These are phyloP conservation scores for Leptestheria dahalacensis DNA, from an alignment of 1,140 invertebrate species.

Conservation along the genomic window DNA sequence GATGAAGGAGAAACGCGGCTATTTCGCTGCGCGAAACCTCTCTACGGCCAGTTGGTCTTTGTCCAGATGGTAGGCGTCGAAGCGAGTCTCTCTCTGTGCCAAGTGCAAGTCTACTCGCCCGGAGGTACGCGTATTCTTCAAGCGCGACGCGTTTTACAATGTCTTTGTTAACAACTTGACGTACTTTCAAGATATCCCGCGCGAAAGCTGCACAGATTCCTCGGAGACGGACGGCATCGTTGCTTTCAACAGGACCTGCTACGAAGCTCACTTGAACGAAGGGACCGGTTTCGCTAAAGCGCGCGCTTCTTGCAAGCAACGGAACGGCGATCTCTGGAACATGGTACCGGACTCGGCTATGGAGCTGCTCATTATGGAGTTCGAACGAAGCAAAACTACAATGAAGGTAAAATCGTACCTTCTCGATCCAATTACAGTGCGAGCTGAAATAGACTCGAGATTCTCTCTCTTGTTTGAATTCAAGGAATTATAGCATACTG, in stretches of 20 bases:
- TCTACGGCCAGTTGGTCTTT: slow-evolving; percentile 72
- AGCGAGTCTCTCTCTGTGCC: slow-evolving; percentile 71
- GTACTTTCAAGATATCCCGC: slow-evolving; percentile 24
- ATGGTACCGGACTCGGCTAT: slow-evolving; percentile 19
- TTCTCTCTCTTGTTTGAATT: too few relatives aligned
- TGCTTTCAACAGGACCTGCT: slow-evolving; percentile 70
- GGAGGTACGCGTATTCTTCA: slow-evolving; percentile 36
- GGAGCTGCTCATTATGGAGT: slow-evolving; percentile 22
- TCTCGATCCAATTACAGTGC: too few relatives aligned
- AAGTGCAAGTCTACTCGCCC: slow-evolving; percentile 80
- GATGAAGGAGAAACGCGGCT: slow-evolving; percentile 81
- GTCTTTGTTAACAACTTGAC: neutral
- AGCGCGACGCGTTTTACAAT: neutral
- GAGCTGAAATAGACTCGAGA: too few relatives aligned
- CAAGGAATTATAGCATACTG: too few relatives aligned
- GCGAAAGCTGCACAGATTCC: slow-evolving; percentile 24
- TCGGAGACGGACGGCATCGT: slow-evolving; percentile 28
- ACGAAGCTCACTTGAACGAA: slow-evolving; percentile 46
- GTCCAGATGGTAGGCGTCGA: slow-evolving; percentile 78
- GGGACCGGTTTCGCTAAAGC: slow-evolving; percentile 25
- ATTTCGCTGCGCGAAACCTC: slow-evolving; percentile 67
- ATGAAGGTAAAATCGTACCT: slow-evolving; percentile 7
- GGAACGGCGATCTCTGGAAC: slow-evolving; percentile 24
- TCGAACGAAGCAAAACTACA: slow-evolving; percentile 19
- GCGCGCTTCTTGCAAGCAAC: slow-evolving; percentile 21